These are phyloP conservation scores for Psococerastis gibbosa DNA, from an alignment of 2,888 invertebrate genomes.

Conservation along the genomic window DNA sequence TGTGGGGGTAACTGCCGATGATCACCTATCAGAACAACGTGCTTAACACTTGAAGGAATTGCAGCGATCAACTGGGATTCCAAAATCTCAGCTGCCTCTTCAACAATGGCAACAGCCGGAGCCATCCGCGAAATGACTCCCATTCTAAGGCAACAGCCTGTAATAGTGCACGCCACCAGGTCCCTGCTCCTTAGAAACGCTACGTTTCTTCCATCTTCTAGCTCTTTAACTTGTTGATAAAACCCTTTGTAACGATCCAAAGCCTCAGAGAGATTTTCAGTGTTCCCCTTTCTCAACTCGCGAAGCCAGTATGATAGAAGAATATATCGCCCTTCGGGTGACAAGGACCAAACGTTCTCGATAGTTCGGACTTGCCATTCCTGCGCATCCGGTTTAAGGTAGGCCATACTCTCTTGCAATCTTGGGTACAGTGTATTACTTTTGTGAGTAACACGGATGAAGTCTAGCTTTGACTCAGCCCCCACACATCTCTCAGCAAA, in stretches of 20 bases:
- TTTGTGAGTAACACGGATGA: background rate
- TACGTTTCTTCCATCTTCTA: background rate
- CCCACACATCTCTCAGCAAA: background rate
- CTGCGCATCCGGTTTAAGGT: background rate
- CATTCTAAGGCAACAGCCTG: background rate
- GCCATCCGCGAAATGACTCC: background rate
- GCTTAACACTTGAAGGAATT: background rate
- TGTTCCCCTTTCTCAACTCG: background rate
- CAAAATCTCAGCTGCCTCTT: background rate
- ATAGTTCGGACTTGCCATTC: background rate
- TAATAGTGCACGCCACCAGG: background rate
- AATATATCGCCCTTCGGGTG: background rate
- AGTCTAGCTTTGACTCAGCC: background rate
- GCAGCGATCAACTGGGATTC: background rate
- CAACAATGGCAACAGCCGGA: background rate
- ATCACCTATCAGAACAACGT: background rate
- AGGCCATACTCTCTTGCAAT: background rate
- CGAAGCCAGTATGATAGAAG: background rate
- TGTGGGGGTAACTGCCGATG: background rate
- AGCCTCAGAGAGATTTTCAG: background rate
- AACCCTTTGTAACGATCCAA: background rate
- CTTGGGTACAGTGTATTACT: background rate
- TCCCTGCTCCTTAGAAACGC: background rate
- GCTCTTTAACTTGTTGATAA: background rate
- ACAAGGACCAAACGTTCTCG: background rate